These are phyloP conservation scores for Mormyrus lacerda DNA, from an alignment of 2,113 vertebrate genomes.

Conservation along the genomic window DNA sequence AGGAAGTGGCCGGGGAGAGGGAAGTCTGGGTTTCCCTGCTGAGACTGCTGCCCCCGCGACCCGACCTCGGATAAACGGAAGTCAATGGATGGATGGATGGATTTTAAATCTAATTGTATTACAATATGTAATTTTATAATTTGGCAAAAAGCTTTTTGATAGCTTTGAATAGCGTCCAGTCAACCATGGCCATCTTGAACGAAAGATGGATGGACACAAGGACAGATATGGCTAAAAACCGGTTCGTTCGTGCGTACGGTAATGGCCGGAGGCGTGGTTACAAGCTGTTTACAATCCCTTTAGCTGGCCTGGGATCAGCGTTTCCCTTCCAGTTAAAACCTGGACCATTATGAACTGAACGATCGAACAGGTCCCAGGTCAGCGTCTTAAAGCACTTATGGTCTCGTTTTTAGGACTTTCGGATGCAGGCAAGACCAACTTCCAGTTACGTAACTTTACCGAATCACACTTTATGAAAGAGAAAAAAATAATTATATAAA, in stretches of 20 bases:
- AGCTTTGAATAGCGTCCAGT: not conserved
- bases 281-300: not conserved
- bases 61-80: no score
- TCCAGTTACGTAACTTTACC: not conserved
- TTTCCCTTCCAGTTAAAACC: not conserved
- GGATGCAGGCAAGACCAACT: not conserved
- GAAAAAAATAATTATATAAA: not conserved
- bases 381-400: not conserved
- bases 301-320: not conserved
- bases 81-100: no score
- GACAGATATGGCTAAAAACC: not conserved
- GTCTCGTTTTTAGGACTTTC: not conserved
- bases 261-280: not conserved
- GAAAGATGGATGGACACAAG: not conserved
- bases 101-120: not conserved
- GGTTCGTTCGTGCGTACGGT: not conserved
- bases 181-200: not conserved
- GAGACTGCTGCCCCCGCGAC: no score
- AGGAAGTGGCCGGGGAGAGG: no score
- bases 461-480: not conserved
- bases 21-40: no score
- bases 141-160: not conserved
- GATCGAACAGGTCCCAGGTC: not conserved
- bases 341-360: not conserved
- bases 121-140: not conserved